Conservation (phyloP, 2,888 invertebrate genomes). For the Catocala fraxini region DNA sequence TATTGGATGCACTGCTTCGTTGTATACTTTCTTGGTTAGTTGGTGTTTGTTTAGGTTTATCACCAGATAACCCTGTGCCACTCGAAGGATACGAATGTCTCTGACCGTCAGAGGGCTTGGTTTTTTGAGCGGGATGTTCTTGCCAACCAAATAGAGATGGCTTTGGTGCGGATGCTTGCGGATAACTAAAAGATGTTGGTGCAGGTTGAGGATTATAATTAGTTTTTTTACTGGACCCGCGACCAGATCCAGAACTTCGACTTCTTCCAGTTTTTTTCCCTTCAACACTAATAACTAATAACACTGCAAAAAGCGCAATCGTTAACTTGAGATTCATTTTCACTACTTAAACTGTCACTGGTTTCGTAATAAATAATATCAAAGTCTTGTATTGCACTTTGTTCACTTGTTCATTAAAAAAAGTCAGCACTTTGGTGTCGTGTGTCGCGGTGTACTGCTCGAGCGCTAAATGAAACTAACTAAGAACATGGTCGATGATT, state of each 20-base stretch:
- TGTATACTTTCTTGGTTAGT: conserved; percentile 73
- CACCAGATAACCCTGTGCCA: conserved; percentile 74
- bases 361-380: conserved; percentile 12
- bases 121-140: conserved; percentile 69
- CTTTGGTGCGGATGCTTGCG: conserved; percentile 71
- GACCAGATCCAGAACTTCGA: conserved; percentile 74
- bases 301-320: conserved; percentile 55
- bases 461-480: conserved; percentile 62
- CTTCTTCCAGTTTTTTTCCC: conserved; percentile 75
- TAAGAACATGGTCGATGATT: conserved; percentile 63
- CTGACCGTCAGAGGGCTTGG: conserved; percentile 59
- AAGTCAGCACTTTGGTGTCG: conserved; percentile 52
- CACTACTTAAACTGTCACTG: conserved; percentile 20
- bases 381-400: conserved; percentile 29
- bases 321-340: conserved; percentile 64
- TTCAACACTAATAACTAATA: conserved; percentile 60
- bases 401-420: conserved; percentile 23
- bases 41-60: conserved; percentile 64
- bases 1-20: conserved; percentile 66
- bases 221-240: conserved; percentile 69
- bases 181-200: conserved; percentile 77
- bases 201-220: conserved; percentile 65
- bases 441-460: conserved; percentile 68
- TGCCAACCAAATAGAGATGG: conserved; percentile 80
- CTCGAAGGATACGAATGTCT: conserved; percentile 78